phyloP scores from a whole-genome alignment of 2,797 vertebrate genomes.

The Acomys russatus region DNA sequence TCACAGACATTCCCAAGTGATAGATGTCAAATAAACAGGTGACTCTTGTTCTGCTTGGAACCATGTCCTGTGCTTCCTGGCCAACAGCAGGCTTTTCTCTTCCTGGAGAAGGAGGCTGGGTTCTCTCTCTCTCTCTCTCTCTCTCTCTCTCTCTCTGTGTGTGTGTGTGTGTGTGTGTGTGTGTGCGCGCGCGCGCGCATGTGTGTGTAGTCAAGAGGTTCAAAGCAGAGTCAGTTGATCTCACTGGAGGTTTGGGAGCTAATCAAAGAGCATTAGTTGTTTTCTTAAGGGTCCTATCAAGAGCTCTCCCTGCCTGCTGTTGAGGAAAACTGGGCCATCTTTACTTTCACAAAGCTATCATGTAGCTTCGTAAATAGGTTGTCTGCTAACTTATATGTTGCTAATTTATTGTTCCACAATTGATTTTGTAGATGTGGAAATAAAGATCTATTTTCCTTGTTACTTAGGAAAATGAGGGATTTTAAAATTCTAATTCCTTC shows the following conservation, averaged over 20 bases:
- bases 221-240: conserved; percentile 42
- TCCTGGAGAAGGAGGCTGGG: background rate
- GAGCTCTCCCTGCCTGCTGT: background rate
- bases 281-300: background rate
- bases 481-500: conserved; percentile 77
- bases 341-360: conserved; percentile 12
- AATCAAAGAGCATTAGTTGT: conserved; percentile 23
- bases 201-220: background rate
- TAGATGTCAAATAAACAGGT: background rate
- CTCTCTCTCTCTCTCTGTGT: no score
- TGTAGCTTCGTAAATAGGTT: conserved; percentile 62
- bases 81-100: background rate
- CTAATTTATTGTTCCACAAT: conserved; percentile 78
- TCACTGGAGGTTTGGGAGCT: background rate
- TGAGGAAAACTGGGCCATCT: conserved; percentile 7
- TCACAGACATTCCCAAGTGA: background rate
- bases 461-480: conserved; percentile 74
- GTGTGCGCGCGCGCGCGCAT: no score
- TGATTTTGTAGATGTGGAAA: conserved; percentile 81
- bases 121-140: no score
- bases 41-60: conserved; percentile 5
- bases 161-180: no score
- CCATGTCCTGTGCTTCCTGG: background rate
- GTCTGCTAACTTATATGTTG: conserved; percentile 67
- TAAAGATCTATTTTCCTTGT: conserved; percentile 76